Evolutionary conservation across 2,113 vertebrate genomes (phyloP), one percentile per base, ranked within the genome.

Genomic region (Sula dactylatra): DNA sequence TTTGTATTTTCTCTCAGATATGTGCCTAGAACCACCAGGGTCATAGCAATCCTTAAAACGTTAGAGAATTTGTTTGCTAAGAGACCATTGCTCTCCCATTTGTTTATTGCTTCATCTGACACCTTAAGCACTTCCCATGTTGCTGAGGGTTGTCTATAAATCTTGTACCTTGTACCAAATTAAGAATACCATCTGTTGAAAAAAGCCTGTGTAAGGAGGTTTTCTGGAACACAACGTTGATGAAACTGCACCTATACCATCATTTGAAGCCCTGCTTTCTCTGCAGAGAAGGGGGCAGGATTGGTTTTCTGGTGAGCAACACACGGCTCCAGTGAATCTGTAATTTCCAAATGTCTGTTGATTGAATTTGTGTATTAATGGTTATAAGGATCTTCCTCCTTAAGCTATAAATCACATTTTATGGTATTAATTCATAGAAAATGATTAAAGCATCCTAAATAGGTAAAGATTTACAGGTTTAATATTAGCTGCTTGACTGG

Each of bases 281-380:
- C 61, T 64, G 36, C 36, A 61, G 70, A 86, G 54, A 73, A 89
- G 73, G 36, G 25, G 19, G 13, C 77, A 89, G 73, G 69, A 58
- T 8, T 83, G 44, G 18, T 82, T 77, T 94, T 94, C 52, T 85
- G 38, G 40, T 61, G 61, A 95, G 59, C 80, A 94, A n/a, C 76
- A 94, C 50, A 55, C n/a, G 67, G 56, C 44, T 89, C 32, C 74
- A 82, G 79, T 25, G 86, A 91, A 86, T 88, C 56, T 7, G 9
- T 94, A 94, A 93, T 94, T 96, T 96, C 77, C 91, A 90, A 97
- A 92, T 79, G 80, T 88, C 67, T 92, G 89, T 95, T 97, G 96
- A 96, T 96, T 96, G 83, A 86, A 90, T 96, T 87, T 96, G 90
- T 94, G n/a, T 94, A 95, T 95, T 96, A 97, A 94, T 96, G 83